These are phyloP conservation scores for Gryon sp. DNA, from an alignment of 1,140 invertebrate species.

Conservation along the genomic window DNA sequence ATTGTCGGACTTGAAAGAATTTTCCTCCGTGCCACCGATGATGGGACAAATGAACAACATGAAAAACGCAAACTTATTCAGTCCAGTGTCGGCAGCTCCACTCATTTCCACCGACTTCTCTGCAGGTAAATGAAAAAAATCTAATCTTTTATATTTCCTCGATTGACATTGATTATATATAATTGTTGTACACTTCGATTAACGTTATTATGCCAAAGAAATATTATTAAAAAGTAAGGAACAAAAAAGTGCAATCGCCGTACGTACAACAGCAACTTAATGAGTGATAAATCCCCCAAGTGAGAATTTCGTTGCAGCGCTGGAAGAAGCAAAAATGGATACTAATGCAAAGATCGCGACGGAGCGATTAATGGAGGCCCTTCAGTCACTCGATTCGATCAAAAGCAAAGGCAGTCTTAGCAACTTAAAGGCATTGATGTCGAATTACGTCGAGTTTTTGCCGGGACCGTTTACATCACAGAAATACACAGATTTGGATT, in stretches of 20 bases:
- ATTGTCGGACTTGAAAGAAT: slow-evolving; percentile 80
- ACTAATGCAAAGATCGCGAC: slow-evolving; percentile 70
- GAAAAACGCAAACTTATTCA: slow-evolving; percentile 74
- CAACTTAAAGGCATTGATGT: slow-evolving; percentile 64
- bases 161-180: no score
- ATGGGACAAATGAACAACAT: slow-evolving; percentile 61
- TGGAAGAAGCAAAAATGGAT: slow-evolving; percentile 69
- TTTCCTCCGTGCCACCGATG: slow-evolving; percentile 70
- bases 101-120: slow-evolving; percentile 49
- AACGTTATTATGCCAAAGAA: no score
- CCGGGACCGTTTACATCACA: slow-evolving; percentile 84
- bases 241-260: slow-evolving; percentile 15
- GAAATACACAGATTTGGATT: slow-evolving; percentile 80
- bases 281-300: slow-evolving; percentile 71
- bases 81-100: slow-evolving; percentile 40
- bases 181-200: no score
- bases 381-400: slow-evolving; percentile 74
- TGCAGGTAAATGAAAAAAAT: slow-evolving; percentile 69
- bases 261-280: slow-evolving; percentile 1
- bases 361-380: slow-evolving; percentile 67
- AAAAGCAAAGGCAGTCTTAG: slow-evolving; percentile 76
- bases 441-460: slow-evolving; percentile 73
- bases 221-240: no score
- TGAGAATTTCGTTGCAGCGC: slow-evolving; percentile 75
- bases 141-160: no score